Percentiles rank a stretch among this genome's conserved stretches.
phyloP scores from a whole-genome alignment of 2,113 vertebrate species.

The Xiphophorus couchianus region DNA sequence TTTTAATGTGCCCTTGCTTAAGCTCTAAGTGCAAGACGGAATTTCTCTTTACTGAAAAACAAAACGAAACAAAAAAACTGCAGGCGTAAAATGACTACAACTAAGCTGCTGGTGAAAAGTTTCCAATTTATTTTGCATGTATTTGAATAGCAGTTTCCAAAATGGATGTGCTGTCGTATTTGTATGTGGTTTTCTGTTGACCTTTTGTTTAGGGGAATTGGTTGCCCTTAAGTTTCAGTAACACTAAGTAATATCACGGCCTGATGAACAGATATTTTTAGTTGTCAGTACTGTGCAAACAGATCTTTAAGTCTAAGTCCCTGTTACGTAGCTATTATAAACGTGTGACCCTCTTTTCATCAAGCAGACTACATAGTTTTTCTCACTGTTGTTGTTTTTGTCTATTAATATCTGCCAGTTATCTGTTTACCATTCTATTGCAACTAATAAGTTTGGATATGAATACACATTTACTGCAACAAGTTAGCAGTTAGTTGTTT shows the following conservation, averaged over 20 bases:
- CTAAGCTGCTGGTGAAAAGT: neutral
- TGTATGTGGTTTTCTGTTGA: neutral
- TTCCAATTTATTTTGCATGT: neutral
- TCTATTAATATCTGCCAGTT: too few relatives aligned
- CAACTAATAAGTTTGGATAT: too few relatives aligned
- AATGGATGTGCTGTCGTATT: neutral
- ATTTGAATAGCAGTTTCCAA: constrained; percentile 6
- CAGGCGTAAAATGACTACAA: neutral
- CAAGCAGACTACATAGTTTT: neutral
- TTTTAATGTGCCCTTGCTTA: neutral
- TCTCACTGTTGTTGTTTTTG: neutral
- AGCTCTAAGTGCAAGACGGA: neutral
- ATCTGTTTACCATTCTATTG: too few relatives aligned
- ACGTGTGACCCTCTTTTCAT: neutral
- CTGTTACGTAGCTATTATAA: neutral
- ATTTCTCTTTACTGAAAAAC: too few relatives aligned
- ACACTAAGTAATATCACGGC: neutral
- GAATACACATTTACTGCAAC: neutral
- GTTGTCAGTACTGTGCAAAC: neutral
- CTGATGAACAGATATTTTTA: neutral
- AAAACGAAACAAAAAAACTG: too few relatives aligned
- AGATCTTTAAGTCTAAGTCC: neutral
- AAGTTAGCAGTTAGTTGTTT: neutral
- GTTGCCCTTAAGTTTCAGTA: neutral
- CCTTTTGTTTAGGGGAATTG: neutral